A percentile compares a stretch with the other conserved stretches of the same genome.
Conservation (phyloP, 2,888 invertebrate species). For the Willowsia nigromaculata region DNA sequence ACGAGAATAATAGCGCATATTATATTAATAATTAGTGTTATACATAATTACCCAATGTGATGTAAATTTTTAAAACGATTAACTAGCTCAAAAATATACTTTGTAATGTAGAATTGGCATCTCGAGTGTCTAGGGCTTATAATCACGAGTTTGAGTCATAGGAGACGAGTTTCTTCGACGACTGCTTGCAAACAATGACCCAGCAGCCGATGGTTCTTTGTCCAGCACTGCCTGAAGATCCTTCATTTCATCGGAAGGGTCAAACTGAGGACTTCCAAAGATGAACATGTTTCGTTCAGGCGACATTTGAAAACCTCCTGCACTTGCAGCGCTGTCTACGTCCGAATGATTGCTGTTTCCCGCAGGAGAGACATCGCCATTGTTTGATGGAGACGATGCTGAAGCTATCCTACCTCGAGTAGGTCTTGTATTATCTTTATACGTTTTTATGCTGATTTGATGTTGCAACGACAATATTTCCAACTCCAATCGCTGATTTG, state of each 20-base stretch:
- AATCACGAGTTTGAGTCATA: constrained; percentile 59
- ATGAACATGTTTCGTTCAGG: constrained; percentile 74
- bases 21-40: background rate
- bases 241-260: constrained; percentile 69
- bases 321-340: constrained; percentile 78
- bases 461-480: constrained; percentile 82
- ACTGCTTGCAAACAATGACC: background rate
- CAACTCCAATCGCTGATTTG: constrained; percentile 83
- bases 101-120: constrained; percentile 29
- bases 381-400: constrained; percentile 72
- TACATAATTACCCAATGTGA: constrained; percentile 33
- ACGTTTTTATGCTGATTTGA: constrained; percentile 79
- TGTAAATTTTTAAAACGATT: constrained; percentile 53
- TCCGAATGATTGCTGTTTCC: constrained; percentile 76
- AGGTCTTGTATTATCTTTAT: constrained; percentile 51
- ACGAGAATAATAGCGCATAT: background rate
- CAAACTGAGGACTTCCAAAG: constrained; percentile 78
- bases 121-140: constrained; percentile 47
- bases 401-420: constrained; percentile 68
- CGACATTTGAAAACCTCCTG: constrained; percentile 77
- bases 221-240: constrained; percentile 65
- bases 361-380: constrained; percentile 70
- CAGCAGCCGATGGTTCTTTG: constrained; percentile 14
- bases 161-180: constrained; percentile 55
- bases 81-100: constrained; percentile 58